Conservation (phyloP, 2,113 vertebrate genomes). For the Aphyosemion australe region DNA sequence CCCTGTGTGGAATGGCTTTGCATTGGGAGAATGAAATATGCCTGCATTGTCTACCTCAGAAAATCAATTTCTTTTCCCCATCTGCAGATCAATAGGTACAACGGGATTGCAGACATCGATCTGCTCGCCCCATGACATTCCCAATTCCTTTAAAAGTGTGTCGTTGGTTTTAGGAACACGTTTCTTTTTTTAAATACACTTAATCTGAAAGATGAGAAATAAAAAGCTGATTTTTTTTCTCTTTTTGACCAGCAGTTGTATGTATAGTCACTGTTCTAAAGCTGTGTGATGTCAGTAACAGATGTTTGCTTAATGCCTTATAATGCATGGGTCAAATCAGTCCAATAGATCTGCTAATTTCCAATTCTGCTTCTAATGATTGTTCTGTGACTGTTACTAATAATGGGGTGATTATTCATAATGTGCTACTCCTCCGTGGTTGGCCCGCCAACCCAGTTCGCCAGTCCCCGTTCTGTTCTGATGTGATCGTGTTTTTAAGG, state of each 20-base stretch:
- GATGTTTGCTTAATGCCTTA: conserved; percentile 78
- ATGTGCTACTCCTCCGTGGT: conserved; percentile 64
- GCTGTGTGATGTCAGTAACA: conserved; percentile 76
- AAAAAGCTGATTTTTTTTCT: conserved; percentile 2
- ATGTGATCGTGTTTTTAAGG: conserved; percentile 59
- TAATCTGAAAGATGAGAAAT: conserved; percentile 26
- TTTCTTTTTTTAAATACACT: conserved; percentile 27
- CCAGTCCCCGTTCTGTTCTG: conserved; percentile 47
- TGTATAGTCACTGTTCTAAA: conserved; percentile 73
- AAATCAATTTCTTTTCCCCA: conserved; percentile 79
- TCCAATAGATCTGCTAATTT: conserved; percentile 60
- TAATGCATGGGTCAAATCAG: conserved; percentile 79
- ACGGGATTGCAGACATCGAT: conserved; percentile 75
- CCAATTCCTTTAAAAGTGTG: conserved; percentile 59
- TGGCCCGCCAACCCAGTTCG: conserved; percentile 4
- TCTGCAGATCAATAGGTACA: conserved; percentile 82
- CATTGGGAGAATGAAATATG: conserved; percentile 78
- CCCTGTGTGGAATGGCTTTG: conserved; percentile 64
- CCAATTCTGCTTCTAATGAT: conserved; percentile 67
- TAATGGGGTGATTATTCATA: conserved; percentile 71
- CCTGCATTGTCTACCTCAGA: conserved; percentile 85
- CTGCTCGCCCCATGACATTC: conserved; percentile 54
- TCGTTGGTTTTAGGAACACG: conserved; percentile 49
- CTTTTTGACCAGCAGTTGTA: conserved; percentile 68
- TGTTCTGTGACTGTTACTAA: conserved; percentile 81